phyloP scores from a whole-genome alignment of 2,797 vertebrate genomes.

The Helarctos malayanus region DNA sequence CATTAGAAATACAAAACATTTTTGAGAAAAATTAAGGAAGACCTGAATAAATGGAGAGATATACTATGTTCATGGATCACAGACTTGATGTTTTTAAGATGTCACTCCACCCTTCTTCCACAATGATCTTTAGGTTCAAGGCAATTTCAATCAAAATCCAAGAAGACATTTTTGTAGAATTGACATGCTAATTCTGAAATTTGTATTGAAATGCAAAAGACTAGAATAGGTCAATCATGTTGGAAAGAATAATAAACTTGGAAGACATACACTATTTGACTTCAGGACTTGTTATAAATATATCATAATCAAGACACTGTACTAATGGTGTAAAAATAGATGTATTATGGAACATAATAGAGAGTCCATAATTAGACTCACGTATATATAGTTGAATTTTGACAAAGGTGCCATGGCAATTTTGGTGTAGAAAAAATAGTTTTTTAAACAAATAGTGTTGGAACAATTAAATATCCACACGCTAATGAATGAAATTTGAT shows the following conservation, averaged over 20 bases:
- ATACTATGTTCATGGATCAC: neutral
- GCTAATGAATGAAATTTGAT: neutral
- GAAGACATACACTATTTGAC: neutral
- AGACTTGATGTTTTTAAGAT: neutral
- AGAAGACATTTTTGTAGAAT: neutral
- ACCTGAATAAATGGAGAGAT: neutral
- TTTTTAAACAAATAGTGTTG: neutral
- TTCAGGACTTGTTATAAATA: neutral
- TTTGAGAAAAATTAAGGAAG: neutral
- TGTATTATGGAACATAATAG: neutral
- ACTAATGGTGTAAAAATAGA: neutral
- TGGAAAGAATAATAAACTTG: neutral
- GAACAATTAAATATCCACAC: neutral
- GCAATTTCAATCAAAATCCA: neutral
- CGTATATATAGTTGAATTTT: neutral
- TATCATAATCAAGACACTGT: neutral
- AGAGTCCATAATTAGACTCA: neutral
- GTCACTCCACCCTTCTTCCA: neutral
- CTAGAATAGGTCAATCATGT: neutral
- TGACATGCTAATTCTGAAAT: conserved; percentile 37
- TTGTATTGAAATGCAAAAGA: neutral
- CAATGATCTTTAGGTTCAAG: neutral
- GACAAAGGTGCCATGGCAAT: neutral
- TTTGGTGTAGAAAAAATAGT: neutral
- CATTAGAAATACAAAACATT: neutral